These are phyloP conservation scores for Syndactyla subalaris DNA, from an alignment of 2,797 vertebrate genomes.

Conservation along the genomic window DNA sequence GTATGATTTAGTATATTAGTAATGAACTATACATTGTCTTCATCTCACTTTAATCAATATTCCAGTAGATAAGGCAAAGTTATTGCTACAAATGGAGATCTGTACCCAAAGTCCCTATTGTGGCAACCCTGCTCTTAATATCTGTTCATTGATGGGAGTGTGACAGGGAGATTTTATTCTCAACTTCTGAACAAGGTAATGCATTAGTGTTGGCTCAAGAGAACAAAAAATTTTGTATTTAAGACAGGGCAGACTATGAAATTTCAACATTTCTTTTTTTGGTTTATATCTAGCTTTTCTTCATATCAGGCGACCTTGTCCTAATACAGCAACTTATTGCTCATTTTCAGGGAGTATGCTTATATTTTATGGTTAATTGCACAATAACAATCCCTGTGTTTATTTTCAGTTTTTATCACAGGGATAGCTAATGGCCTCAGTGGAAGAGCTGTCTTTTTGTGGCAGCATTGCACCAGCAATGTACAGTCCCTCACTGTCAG, in stretches of 20 bases:
- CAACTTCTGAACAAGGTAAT: neutral
- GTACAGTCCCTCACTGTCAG: neutral
- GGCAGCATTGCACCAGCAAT: neutral
- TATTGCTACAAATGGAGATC: neutral
- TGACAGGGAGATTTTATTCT: neutral
- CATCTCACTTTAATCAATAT: neutral
- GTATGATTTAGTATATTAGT: neutral
- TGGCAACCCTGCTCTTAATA: neutral
- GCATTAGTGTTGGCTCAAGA: neutral
- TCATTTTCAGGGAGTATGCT: neutral
- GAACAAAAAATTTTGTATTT: neutral
- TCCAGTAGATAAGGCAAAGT: neutral
- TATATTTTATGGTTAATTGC: neutral
- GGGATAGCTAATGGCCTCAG: neutral
- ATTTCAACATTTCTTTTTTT: neutral
- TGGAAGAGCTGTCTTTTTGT: neutral
- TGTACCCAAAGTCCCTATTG: neutral
- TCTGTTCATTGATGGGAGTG: neutral
- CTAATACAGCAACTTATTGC: neutral
- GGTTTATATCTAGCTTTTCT: neutral
- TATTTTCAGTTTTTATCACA: neutral
- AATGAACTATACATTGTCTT: neutral
- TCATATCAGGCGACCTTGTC: neutral
- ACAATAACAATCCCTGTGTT: neutral
- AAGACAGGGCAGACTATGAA: neutral